Percentiles rank a stretch among this genome's conserved stretches.
Evolutionary conservation across 2,888 invertebrate species (phyloP).

Genomic region (Ophonus ardosiacus): DNA sequence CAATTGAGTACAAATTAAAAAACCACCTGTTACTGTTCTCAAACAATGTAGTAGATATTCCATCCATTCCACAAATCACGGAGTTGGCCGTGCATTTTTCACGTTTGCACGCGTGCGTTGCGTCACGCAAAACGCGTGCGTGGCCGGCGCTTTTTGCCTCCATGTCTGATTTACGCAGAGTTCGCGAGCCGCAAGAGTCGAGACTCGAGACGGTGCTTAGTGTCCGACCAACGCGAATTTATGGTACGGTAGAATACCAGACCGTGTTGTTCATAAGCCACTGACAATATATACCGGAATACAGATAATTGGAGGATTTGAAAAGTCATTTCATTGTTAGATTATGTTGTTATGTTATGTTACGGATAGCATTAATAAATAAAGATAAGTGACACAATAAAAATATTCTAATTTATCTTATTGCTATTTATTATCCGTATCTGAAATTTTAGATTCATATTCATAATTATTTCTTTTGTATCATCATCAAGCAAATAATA

Average conservation of each 20-base stretch:
- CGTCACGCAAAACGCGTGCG: conserved; percentile 14
- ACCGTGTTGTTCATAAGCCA: conserved; percentile 20
- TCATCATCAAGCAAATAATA: no score
- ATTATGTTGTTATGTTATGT: neutral
- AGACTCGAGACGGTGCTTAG: conserved; percentile 5
- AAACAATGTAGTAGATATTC: no score
- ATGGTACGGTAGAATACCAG: neutral
- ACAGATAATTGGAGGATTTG: neutral
- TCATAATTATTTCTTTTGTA: no score
- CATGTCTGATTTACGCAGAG: conserved; percentile 9
- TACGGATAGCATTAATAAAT: neutral
- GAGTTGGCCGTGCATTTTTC: neutral
- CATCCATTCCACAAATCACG: no score
- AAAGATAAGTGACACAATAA: neutral
- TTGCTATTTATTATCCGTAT: no score
- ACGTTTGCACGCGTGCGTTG: conserved; percentile 21
- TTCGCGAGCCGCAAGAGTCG: neutral
- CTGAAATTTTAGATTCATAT: no score
- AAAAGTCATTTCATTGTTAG: neutral
- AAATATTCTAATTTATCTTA: no score
- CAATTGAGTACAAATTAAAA: no score
- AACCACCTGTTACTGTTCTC: no score
- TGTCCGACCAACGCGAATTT: conserved; percentile 11
- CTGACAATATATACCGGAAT: neutral
- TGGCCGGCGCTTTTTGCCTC: conserved; percentile 22